phyloP scores from a whole-genome alignment of 1,140 invertebrate genomes.

The Bombus breviceps region DNA sequence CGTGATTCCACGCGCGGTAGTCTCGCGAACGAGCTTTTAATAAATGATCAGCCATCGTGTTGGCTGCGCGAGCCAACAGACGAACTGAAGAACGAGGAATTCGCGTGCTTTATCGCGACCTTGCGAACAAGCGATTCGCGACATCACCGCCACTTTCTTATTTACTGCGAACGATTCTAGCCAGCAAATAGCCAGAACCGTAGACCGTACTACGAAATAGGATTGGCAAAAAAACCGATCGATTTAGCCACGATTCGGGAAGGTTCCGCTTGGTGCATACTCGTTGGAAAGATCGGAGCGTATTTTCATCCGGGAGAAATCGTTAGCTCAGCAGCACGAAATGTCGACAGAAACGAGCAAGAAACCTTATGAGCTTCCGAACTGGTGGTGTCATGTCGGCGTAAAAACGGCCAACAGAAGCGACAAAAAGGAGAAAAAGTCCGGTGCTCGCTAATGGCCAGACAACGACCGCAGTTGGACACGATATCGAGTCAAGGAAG shows the following conservation, averaged over 20 bases:
- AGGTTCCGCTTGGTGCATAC: not conserved
- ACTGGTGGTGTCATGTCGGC: not conserved
- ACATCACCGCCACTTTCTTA: not conserved
- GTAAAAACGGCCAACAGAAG: constrained; percentile 39
- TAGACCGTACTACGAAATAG: not conserved
- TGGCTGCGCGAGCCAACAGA: not conserved
- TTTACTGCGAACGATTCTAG: not conserved
- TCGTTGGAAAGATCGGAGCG: not conserved
- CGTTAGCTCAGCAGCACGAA: constrained; percentile 23
- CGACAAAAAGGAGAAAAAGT: constrained; percentile 38
- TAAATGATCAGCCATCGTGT: constrained; percentile 22
- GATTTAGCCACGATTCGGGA: not conserved
- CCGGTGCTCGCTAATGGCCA: constrained; percentile 60
- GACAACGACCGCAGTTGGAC: constrained; percentile 54
- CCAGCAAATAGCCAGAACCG: not conserved
- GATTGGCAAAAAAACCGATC: not conserved
- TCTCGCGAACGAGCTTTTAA: constrained; percentile 35
- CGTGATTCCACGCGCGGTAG: too few species aligned
- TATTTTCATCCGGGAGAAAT: not conserved
- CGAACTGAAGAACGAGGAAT: not conserved
- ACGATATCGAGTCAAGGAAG: constrained; percentile 18
- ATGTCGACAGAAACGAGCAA: constrained; percentile 36
- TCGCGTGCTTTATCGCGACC: constrained; percentile 16
- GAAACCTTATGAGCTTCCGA: constrained; percentile 38
- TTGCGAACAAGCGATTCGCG: not conserved